phyloP scores from a whole-genome alignment of 2,113 vertebrate species.

The Zeus faber region DNA sequence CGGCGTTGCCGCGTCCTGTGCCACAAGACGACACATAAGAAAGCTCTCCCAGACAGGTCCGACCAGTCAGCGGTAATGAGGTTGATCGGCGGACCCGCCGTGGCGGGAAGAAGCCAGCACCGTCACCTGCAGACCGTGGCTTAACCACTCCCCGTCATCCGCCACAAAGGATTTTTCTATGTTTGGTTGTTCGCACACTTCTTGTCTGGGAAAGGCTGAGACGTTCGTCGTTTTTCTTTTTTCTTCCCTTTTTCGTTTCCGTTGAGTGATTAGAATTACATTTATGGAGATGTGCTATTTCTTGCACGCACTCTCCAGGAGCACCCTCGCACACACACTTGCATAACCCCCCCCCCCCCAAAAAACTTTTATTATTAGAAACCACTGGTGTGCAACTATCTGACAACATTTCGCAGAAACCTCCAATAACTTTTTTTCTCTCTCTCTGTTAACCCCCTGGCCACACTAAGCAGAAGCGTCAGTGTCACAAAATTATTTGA shows the following conservation, averaged over 20 bases:
- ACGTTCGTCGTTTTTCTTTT: no score
- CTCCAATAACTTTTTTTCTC: constrained; percentile 11
- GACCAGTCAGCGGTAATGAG: no score
- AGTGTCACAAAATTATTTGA: no score
- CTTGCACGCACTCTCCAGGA: constrained; percentile 20
- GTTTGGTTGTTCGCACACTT: neutral
- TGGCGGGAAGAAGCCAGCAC: no score
- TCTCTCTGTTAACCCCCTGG: no score
- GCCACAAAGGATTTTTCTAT: neutral
- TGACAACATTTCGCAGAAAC: constrained; percentile 20
- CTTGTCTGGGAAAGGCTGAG: neutral
- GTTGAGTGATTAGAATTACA: constrained; percentile 28
- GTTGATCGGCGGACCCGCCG: constrained; percentile 4
- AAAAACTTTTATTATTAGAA: neutral
- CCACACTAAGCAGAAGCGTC: no score
- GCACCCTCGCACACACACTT: neutral
- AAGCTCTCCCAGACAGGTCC: no score
- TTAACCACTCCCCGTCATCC: no score
- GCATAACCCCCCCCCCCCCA: no score
- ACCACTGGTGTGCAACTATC: neutral
- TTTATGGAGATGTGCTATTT: constrained; percentile 37
- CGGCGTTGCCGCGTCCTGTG: no score
- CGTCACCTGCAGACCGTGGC: no score
- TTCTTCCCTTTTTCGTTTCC: constrained; percentile 18
- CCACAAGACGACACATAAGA: no score